phyloP scores from a whole-genome alignment of 2,113 vertebrate species.

The Helogale parvula region DNA sequence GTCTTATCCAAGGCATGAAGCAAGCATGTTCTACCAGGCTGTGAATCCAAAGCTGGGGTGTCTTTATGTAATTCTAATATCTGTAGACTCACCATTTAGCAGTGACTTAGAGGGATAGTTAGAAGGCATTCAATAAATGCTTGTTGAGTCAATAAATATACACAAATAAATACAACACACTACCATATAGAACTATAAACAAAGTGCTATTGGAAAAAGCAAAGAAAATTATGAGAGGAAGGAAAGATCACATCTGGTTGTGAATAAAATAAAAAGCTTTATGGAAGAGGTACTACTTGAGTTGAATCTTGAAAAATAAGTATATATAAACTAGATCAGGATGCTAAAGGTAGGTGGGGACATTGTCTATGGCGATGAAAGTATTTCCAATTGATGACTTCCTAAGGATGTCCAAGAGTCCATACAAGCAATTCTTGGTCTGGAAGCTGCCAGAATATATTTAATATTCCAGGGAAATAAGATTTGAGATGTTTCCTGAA shows the following conservation, averaged over 20 bases:
- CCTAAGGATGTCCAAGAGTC: neutral
- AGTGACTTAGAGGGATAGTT: neutral
- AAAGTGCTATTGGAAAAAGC: neutral
- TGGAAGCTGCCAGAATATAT: neutral
- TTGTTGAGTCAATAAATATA: neutral
- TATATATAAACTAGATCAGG: neutral
- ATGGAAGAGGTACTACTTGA: neutral
- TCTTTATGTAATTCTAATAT: neutral
- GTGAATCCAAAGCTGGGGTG: neutral
- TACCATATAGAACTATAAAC: neutral
- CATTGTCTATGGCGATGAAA: neutral
- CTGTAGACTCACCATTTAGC: neutral
- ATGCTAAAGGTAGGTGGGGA: neutral
- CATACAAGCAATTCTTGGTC: neutral
- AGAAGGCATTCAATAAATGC: neutral
- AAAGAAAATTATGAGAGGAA: neutral
- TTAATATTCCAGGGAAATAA: constrained; percentile 10
- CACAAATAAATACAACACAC: neutral
- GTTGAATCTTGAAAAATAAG: constrained; percentile 11
- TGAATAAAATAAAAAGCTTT: neutral
- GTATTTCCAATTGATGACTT: neutral
- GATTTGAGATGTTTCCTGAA: neutral
- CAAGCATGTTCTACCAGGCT: neutral
- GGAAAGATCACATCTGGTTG: neutral
- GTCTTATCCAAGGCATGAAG: neutral